These are phyloP conservation scores for Philopedon plagiatum DNA, from an alignment of 2,888 invertebrate genomes.

Conservation along the genomic window DNA sequence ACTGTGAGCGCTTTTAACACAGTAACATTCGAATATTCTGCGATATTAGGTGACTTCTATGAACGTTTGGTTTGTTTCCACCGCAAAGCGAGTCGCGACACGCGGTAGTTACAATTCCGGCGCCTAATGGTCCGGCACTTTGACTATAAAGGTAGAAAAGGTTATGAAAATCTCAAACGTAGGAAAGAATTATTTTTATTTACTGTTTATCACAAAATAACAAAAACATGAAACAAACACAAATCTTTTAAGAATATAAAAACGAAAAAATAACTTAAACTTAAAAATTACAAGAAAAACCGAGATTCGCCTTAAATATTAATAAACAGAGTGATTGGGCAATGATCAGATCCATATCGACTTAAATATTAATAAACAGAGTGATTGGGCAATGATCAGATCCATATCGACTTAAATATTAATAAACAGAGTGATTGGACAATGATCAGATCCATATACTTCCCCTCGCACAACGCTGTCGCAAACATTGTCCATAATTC, in stretches of 20 bases:
- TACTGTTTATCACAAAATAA: neutral
- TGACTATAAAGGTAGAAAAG: too few species aligned
- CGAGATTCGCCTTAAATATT: slow-evolving; percentile 68
- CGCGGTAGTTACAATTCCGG: too few species aligned
- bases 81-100: too few species aligned
- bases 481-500: slow-evolving; percentile 82
- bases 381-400: slow-evolving; percentile 98
- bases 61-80: too few species aligned
- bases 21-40: too few species aligned
- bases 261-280: neutral
- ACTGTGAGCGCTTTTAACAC: too few species aligned
- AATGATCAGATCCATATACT: slow-evolving; percentile 96
- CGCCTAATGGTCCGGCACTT: too few species aligned
- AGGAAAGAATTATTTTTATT: too few species aligned
- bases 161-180: too few species aligned
- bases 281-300: neutral
- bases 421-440: slow-evolving; percentile 87
- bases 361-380: slow-evolving; percentile 76
- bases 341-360: slow-evolving; percentile 98
- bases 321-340: slow-evolving; percentile 87
- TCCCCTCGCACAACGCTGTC: slow-evolving; percentile 87
- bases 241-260: neutral
- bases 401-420: slow-evolving; percentile 76
- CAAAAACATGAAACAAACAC: neutral
- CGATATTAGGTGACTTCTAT: too few species aligned